A percentile compares a stretch with the other conserved stretches of the same genome.
These are phyloP conservation scores for Eueides isabella DNA, from an alignment of 1,140 invertebrate genomes.

Conservation along the genomic window DNA sequence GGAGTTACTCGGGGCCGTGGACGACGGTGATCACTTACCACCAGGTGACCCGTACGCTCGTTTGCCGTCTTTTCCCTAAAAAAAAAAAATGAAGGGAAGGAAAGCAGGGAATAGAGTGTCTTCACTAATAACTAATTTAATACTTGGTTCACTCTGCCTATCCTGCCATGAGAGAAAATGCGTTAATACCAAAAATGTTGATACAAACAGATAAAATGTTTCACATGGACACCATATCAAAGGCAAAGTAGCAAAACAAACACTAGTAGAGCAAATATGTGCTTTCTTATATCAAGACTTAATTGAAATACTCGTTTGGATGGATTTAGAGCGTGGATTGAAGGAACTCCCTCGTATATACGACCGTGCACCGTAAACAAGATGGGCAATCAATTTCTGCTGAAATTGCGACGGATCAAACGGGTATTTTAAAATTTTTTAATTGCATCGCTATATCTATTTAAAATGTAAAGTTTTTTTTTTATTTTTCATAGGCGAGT, in stretches of 20 bases:
- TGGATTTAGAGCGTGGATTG: constrained; percentile 5
- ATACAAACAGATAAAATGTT: too few relatives aligned
- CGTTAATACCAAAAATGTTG: too few relatives aligned
- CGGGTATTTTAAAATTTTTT: not conserved
- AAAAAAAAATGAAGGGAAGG: too few relatives aligned
- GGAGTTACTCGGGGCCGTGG: too few relatives aligned
- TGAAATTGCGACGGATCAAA: constrained; percentile 4
- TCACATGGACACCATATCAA: not conserved
- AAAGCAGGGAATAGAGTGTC: too few relatives aligned
- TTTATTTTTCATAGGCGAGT: not conserved
- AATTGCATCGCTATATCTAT: not conserved
- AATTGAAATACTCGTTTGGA: constrained; percentile 3
- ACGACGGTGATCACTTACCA: too few relatives aligned
- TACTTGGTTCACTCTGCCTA: too few relatives aligned
- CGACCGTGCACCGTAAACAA: constrained; percentile 3
- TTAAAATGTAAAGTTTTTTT: not conserved
- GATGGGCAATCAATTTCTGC: not conserved
- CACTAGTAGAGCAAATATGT: not conserved
- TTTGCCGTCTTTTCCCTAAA: too few relatives aligned
- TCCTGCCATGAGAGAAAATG: too few relatives aligned
- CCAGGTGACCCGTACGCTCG: too few relatives aligned
- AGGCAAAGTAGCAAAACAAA: not conserved
- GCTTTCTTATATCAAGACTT: constrained; percentile 6
- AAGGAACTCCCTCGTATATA: not conserved
- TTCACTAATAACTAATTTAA: too few relatives aligned